phyloP scores from a whole-genome alignment of 2,888 invertebrate species.

The Drosophila formosana region DNA sequence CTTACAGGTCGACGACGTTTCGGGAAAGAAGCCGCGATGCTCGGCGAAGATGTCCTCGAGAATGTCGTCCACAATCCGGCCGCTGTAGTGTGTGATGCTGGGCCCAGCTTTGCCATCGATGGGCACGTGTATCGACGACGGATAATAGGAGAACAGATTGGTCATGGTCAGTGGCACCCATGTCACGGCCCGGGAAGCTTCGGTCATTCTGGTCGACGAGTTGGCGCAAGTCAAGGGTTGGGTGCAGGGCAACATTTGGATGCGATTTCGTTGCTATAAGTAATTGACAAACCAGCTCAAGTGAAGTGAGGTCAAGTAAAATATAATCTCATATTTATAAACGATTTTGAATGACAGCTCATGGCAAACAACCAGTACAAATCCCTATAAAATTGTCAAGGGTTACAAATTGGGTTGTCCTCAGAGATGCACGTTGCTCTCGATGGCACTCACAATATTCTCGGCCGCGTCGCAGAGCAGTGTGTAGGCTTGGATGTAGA shows the following conservation, averaged over 20 bases:
- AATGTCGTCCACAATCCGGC: slow-evolving; percentile 67
- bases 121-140: slow-evolving; percentile 1
- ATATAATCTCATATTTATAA: slow-evolving; percentile 8
- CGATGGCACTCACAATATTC: slow-evolving; percentile 80
- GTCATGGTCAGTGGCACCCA: slow-evolving; percentile 22
- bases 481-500: slow-evolving; percentile 80
- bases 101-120: slow-evolving; percentile 1
- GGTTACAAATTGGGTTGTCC: not conserved
- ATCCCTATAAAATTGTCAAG: slow-evolving; percentile 31
- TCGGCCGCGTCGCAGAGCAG: slow-evolving; percentile 75
- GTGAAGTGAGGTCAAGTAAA: not conserved
- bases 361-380: slow-evolving; percentile 17
- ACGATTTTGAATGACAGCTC: slow-evolving; percentile 35
- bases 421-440: slow-evolving; percentile 60
- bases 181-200: not conserved
- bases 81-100: slow-evolving; percentile 41
- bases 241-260: slow-evolving; percentile 4
- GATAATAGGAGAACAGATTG: slow-evolving; percentile 32
- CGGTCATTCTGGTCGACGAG: not conserved
- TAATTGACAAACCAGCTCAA: slow-evolving; percentile 3
- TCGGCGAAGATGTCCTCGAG: slow-evolving; percentile 69
- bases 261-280: not conserved
- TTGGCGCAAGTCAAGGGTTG: not conserved
- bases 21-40: slow-evolving; percentile 57
- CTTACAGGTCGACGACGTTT: slow-evolving; percentile 65